phyloP scores from a whole-genome alignment of 2,113 vertebrate genomes.

The Sinocyclocheilus grahami region DNA sequence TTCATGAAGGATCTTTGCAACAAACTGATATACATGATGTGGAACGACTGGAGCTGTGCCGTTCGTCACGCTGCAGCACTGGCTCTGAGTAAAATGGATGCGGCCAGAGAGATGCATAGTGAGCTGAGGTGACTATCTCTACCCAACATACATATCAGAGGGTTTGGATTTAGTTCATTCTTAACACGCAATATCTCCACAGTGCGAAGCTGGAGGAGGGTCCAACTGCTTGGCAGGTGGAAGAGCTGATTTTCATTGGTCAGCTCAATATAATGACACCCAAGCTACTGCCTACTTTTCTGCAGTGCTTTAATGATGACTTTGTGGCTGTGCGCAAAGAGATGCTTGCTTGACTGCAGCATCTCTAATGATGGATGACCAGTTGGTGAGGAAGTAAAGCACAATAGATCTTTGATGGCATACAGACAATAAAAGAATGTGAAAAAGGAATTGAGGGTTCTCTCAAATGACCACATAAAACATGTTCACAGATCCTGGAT shows the following conservation, averaged over 20 bases:
- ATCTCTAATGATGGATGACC: slow-evolving; percentile 68
- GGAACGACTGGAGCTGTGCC: slow-evolving; percentile 74
- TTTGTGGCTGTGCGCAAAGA: slow-evolving; percentile 71
- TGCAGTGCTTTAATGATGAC: slow-evolving; percentile 75
- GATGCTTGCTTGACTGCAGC: slow-evolving; percentile 77
- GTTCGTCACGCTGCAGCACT: slow-evolving; percentile 73
- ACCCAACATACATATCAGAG: background rate
- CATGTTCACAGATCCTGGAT: slow-evolving; percentile 54
- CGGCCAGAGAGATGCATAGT: slow-evolving; percentile 74
- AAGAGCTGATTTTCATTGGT: slow-evolving; percentile 73
- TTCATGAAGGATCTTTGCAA: slow-evolving; percentile 71
- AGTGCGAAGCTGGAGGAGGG: slow-evolving; percentile 72
- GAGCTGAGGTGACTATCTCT: slow-evolving; percentile 69
- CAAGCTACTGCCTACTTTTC: slow-evolving; percentile 74
- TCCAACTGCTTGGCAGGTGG: slow-evolving; percentile 62
- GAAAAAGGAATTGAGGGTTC: too few species aligned
- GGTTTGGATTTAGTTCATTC: background rate
- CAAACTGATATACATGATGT: slow-evolving; percentile 77
- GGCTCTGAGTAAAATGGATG: slow-evolving; percentile 69
- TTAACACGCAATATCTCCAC: slow-evolving; percentile 24
- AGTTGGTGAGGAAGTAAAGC: slow-evolving; percentile 63
- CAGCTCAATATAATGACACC: slow-evolving; percentile 75
- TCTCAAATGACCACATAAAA: background rate
- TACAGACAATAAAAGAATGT: background rate
- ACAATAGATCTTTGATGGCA: slow-evolving; percentile 12